A percentile compares a stretch with the other conserved stretches of the same genome.
These are phyloP conservation scores for Macaca fascicularis DNA, from an alignment of 2,113 vertebrate species.

Conservation along the genomic window T2T-MFA8v1.1 NC_088381.1:168825001-168825500, in stretches of 20 bases:
- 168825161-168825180: slow-evolving; percentile 87
- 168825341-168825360: slow-evolving; percentile 88
- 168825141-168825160: slow-evolving; percentile 92
- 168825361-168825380: slow-evolving; percentile 87
- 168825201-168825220: slow-evolving; percentile 87
- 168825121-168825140: slow-evolving; percentile 91
- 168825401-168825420: slow-evolving; percentile 72
- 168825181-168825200: slow-evolving; percentile 93
- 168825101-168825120: slow-evolving; percentile 87
- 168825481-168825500: slow-evolving; percentile 85
- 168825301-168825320: slow-evolving; percentile 92
- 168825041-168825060: slow-evolving; percentile 83
- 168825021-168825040: neutral
- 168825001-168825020: neutral
- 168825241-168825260: slow-evolving; percentile 87
- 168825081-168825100: slow-evolving; percentile 86
- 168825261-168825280: slow-evolving; percentile 86
- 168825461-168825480: slow-evolving; percentile 88
- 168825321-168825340: slow-evolving; percentile 82
- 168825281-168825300: slow-evolving; percentile 82
- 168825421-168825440: slow-evolving; percentile 67
- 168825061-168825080: slow-evolving; percentile 95
- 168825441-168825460: slow-evolving; percentile 84
- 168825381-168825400: slow-evolving; percentile 83
- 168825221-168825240: slow-evolving; percentile 90